Evolutionary conservation across 2,888 invertebrate genomes (phyloP), one percentile per base, ranked within the genome.

Genomic region (Pseudococcus jackbeardsleyi): DNA sequence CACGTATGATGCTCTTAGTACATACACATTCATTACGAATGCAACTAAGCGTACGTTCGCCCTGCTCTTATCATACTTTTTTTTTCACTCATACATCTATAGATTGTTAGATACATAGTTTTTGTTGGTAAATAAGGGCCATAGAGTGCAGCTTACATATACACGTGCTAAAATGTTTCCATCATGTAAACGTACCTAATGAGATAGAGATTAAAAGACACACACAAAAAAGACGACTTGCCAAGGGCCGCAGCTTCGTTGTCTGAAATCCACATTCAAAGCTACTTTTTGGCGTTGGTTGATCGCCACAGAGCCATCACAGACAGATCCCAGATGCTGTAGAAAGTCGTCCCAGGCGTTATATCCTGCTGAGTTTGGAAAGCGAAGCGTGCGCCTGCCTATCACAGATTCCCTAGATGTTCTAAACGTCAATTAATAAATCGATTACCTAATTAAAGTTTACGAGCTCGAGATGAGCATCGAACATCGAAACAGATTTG

Each of bases 391-490:
- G 64, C 15, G 64, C 64, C 64, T 64, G 64, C 64, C 64, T 64
- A 64, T 64, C 64, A 64, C 72, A 72, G 68, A 68, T 72, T 17
- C 6, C 22, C 19, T 33, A 42, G 33, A 82, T 82, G 19, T 19
- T 46, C 79, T 82, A 82, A 82, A 46, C 79, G 46, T 82, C 79
- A 46, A 82, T 82, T 82, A 82, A 82, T 46, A 46, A 42, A 82
- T 82, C 79, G 79, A 82, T 82, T 82, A 82, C 42, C 79, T 82
- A 82, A 82, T 82, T 82, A 82, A 82, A 82, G 19, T 82, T 82
- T 82, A 82, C 79, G 46, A 77, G 39, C 77, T 77, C 64, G 22
- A 64, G 64, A 64, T 64, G 64, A 19, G 5, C 39, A 39, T 77
- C 39, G 39, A 77, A 39, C 77, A 42, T 42, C 15, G 17, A 17